Base-by-base conservation (phyloP, 2,888 invertebrate species). In the Acleris sparsana region DNA sequence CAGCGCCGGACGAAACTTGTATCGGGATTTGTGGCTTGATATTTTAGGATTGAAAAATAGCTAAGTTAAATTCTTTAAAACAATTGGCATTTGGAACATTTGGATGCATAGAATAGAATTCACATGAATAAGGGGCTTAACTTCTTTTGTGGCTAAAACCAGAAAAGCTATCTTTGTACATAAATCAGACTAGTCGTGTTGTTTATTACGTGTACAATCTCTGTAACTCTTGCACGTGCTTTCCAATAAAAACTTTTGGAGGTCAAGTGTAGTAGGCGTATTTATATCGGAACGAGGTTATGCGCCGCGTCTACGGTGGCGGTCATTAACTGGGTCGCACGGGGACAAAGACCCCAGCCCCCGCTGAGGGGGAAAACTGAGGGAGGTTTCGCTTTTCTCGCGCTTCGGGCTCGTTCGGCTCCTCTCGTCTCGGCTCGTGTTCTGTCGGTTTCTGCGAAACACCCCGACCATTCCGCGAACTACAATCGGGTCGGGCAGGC, bases 251-350 rank as follows among this genome's bases (percentile, higher is more conserved):
- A 92, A 91, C 88, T 91, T 66, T 92, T 92, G 85, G 91, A 92
- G 92, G 92, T 92, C 92, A 92, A 92, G 92, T 92, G 92, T 92
- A 92, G 91, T 90, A 89, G 90, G 91, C 88, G 90, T 90, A 91
- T 92, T 91, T 92, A 92, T 92, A 90, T 89, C 89, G 85, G 78
- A 84, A 84, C 89, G 88, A 88, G 91, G 87, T 88, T 89, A 86
- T 85, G 81, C 79, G 86, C 85, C 84, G 86, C 84, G 87, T 86
- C 88, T 88, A 83, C 85, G 86, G 86, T 82, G 90, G 88, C 88
- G 91, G 91, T 91, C 92, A 92, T 92, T 92, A 92, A 91, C 91
- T 92, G 87, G 92, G 92, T 92, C 91, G 91, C 81, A 82, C 80
- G 86, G 89, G 91, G 85, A 87, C 91, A 88, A 89, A 88, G 89